These are phyloP conservation scores for Cantharis rustica DNA, from an alignment of 2,888 invertebrate species.

Conservation along the genomic window DNA sequence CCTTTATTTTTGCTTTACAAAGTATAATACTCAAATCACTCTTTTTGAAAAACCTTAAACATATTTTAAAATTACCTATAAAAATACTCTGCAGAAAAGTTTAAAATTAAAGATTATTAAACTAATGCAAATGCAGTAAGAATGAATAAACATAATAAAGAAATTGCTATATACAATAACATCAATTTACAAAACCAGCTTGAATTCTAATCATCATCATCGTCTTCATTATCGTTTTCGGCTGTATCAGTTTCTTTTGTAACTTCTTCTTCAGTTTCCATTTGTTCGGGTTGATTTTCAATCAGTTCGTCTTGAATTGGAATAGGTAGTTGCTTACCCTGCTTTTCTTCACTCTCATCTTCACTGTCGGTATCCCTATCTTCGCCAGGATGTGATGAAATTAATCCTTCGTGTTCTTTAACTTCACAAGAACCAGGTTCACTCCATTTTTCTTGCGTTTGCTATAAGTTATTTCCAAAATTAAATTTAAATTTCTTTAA, in stretches of 20 bases:
- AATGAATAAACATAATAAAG: conserved; percentile 4
- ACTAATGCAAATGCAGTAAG: not conserved
- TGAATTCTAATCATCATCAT: conserved; percentile 26
- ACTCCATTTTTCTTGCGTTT: conserved; percentile 60
- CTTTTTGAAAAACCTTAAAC: not conserved
- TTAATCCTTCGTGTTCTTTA: conserved; percentile 62
- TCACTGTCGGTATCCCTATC: conserved; percentile 67
- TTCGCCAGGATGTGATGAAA: conserved; percentile 71
- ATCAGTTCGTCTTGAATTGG: conserved; percentile 55
- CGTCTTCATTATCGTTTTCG: conserved; percentile 13
- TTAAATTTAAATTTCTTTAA: not conserved
- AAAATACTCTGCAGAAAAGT: not conserved
- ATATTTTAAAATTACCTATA: not conserved
- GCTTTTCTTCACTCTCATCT: conserved; percentile 59
- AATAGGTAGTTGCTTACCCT: conserved; percentile 44
- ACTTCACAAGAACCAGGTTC: conserved; percentile 65
- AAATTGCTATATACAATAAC: conserved; percentile 7
- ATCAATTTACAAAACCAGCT: conserved; percentile 15
- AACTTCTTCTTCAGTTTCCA: conserved; percentile 17
- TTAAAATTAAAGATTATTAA: not conserved
- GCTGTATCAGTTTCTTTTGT: conserved; percentile 6
- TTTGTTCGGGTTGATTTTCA: conserved; percentile 29
- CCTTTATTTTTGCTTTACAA: not conserved
- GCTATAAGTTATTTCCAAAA: conserved; percentile 47
- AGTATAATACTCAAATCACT: not conserved